Evolutionary conservation across 2,113 vertebrate species (phyloP), one percentile per base, ranked within the genome.

Genomic region (Laterallus jamaicensis): DNA sequence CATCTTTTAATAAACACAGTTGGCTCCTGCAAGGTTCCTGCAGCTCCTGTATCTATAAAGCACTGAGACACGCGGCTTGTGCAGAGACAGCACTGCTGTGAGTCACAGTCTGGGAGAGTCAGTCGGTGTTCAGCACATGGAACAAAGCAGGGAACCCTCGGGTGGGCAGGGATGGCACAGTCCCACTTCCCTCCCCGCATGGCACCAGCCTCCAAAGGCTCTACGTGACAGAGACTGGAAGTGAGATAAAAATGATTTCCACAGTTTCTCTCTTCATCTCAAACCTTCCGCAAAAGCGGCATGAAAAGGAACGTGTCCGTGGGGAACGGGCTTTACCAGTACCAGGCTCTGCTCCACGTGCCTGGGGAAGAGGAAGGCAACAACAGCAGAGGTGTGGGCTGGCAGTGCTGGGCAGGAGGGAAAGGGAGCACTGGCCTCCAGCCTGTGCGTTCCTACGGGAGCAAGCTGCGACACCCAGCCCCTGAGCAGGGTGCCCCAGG

Each of bases 1-100:
- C 87, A 74, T 91, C 91, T 95, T 95, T 91, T 95, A 95, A 97
- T 93, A 94, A 94, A 90, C 93, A 90, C 81, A 89, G 95, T 95
- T 76, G 84, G 93, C 92, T 93, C 82, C 90, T 91, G 84, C 0
- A 0, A 91, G 90, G 84, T 78, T 92, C 93, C 96, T 91, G 90
- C 93, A 90, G 93, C 93, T 95, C 87, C 82, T 47, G 42, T 63
- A 69, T 94, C 86, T 81, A 28, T 25, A 35, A 74, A 83, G 88
- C 28, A 1, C 88, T 88, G 26, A 91, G 93, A 63, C 31, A 18
- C 90, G 70, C 7, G 90, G 92, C 92, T 95, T 67, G 20, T 74
- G 90, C 90, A 69, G 39, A 92, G 93, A 39, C 86, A 85, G 26
- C 5, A 64, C 83, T 93, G 87, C 90, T 76, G 28, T 95, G 95